These are phyloP conservation scores for Apaloderma vittatum DNA, from an alignment of 2,113 vertebrate genomes.

Conservation along the genomic window DNA sequence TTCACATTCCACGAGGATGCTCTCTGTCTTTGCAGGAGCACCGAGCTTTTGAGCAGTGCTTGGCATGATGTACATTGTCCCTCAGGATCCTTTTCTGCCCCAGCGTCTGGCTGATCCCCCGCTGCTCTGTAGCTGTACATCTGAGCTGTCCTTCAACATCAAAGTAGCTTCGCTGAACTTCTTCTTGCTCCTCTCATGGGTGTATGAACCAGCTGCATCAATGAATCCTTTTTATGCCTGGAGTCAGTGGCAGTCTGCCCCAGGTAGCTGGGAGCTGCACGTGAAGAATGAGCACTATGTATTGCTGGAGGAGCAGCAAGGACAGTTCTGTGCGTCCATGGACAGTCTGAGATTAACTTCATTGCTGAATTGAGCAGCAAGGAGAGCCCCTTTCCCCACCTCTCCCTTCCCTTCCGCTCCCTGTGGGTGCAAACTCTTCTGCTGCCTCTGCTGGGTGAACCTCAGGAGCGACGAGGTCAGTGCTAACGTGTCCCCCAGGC, in stretches of 20 bases:
- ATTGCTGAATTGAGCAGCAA: neutral
- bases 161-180: neutral
- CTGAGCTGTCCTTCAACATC: neutral
- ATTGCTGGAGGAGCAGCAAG: neutral
- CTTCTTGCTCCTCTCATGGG: neutral
- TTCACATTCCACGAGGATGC: neutral
- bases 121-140: accelerated
- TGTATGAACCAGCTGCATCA: neutral
- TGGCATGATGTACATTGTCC: accelerated
- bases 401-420: too few relatives aligned
- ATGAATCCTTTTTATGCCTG: neutral
- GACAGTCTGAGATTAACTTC: neutral
- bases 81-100: neutral
- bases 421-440: neutral
- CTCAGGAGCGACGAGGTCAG: neutral
- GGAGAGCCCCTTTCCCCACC: neutral
- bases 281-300: neutral
- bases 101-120: neutral
- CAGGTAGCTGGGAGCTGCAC: accelerated
- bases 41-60: neutral
- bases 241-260: neutral
- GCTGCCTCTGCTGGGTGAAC: neutral
- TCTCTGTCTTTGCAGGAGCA: neutral
- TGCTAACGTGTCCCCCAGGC: too few relatives aligned
- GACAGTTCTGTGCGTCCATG: neutral